Conservation (phyloP, 2,888 invertebrate genomes). For the Buathra laborator region DNA sequence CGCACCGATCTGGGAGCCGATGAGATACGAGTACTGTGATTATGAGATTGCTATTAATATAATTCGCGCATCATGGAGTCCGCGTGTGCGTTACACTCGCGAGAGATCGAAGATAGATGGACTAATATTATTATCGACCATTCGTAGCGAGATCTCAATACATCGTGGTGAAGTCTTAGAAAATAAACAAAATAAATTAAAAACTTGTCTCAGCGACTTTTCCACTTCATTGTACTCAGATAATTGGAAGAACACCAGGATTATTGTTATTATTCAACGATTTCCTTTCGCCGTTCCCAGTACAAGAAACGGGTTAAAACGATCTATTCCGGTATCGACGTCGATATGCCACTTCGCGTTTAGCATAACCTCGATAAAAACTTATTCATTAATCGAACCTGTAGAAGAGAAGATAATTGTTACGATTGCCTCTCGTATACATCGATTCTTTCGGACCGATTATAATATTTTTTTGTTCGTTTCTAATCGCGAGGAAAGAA, state of each 20-base stretch:
- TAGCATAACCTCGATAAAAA: constrained; percentile 42
- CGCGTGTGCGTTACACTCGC: too few species aligned
- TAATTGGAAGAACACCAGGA: not conserved
- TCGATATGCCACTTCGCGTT: constrained; percentile 1
- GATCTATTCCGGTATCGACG: not conserved
- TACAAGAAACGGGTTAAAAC: not conserved
- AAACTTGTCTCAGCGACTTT: not conserved
- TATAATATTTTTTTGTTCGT: constrained; percentile 5
- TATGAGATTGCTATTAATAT: too few species aligned
- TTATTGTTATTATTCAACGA: not conserved
- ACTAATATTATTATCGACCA: too few species aligned
- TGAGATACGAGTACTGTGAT: too few species aligned
- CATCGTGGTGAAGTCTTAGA: not conserved
- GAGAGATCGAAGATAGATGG: too few species aligned
- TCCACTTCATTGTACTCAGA: not conserved
- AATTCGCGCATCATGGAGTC: too few species aligned
- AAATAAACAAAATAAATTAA: not conserved
- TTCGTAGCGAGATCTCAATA: not conserved
- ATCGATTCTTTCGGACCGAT: constrained; percentile 26
- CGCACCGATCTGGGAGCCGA: too few species aligned
- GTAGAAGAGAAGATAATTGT: constrained; percentile 19
- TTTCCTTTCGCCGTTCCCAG: not conserved
- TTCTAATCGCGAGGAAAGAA: not conserved
- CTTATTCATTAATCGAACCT: constrained; percentile 38
- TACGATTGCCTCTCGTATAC: not conserved